Evolutionary conservation across 2,113 vertebrate genomes (phyloP), one percentile per base, ranked within the genome.

Genomic region (Eretmochelys imbricata): DNA sequence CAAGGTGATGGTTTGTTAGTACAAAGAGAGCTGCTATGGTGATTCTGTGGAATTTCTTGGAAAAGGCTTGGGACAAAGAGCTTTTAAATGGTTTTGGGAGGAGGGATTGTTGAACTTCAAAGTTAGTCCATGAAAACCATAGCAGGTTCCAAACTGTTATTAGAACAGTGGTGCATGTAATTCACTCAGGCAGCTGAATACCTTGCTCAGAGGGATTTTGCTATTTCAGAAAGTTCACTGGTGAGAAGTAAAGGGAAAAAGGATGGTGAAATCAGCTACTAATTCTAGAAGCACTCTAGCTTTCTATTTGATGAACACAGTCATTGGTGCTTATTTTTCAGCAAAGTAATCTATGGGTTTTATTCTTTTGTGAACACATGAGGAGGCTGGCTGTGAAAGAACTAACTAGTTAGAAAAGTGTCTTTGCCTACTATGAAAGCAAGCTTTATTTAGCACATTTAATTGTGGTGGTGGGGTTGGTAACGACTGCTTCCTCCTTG

Each of bases 1-100:
- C 92, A 89, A 65, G 22, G 13, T 89, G 75, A 11, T 93, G 46
- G 78, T 65, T 82, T 76, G 48, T 93, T 96, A 51, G 84, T 62
- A 81, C 31, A 93, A 24, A 83, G 80, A 91, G 20, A 29, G 85
- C 38, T 48, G 42, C 75, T 48, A 48, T 78, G 75, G 75, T 78
- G 42, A 78, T 27, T 46, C 75, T 55, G 85, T 93, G 59, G 27
- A 49, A 89, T 4, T 85, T 93, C 38, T 90, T 51, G 83, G 22
- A 46, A 16, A 19, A 4, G 90, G 38, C 48, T 62, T 87, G 4
- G 90, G 88, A 17, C 93, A 62, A 29, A 90, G 31, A 82, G 27
- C 87, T 91, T 95, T 94, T 79, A 94, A 93, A 82, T 79, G 86
- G 55, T 55, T 94, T 93, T 90, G 76, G 80, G 84, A 38, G 13